Conservation (phyloP, 2,113 vertebrate genomes). For the Entomyzon cyanotis region DNA sequence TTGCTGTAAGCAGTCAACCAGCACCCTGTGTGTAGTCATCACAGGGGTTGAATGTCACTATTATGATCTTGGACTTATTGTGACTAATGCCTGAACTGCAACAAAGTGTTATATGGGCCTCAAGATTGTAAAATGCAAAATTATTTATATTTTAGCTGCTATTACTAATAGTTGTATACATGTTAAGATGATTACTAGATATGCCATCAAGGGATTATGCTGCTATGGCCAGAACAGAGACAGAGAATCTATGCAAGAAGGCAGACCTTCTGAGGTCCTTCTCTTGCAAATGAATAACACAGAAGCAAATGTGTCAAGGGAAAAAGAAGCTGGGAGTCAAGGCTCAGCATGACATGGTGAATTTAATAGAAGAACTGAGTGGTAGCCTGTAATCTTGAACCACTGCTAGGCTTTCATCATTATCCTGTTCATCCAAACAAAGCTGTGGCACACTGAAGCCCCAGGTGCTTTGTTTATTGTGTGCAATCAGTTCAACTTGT, state of each 20-base stretch:
- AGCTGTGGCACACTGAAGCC: background rate
- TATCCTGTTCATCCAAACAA: background rate
- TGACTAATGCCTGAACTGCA: background rate
- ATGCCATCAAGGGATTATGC: background rate
- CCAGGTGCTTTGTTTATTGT: background rate
- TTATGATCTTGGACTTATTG: background rate
- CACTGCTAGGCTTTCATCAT: background rate
- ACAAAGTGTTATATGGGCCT: background rate
- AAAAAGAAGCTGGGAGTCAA: background rate
- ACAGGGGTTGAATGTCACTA: background rate
- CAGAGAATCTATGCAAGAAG: background rate
- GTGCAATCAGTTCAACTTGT: slow-evolving; percentile 9
- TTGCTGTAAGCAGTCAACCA: background rate
- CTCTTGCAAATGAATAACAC: background rate
- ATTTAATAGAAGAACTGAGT: background rate
- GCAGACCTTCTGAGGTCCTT: background rate
- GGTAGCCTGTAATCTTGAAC: background rate
- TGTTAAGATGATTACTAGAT: background rate
- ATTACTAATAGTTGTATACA: background rate
- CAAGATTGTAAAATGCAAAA: background rate
- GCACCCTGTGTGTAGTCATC: background rate
- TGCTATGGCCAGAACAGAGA: background rate
- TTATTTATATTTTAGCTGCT: background rate
- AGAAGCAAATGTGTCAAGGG: background rate
- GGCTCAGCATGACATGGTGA: background rate